Evolutionary conservation across 2,113 vertebrate species (phyloP).

Genomic region (Pseudorasbora parva): DNA sequence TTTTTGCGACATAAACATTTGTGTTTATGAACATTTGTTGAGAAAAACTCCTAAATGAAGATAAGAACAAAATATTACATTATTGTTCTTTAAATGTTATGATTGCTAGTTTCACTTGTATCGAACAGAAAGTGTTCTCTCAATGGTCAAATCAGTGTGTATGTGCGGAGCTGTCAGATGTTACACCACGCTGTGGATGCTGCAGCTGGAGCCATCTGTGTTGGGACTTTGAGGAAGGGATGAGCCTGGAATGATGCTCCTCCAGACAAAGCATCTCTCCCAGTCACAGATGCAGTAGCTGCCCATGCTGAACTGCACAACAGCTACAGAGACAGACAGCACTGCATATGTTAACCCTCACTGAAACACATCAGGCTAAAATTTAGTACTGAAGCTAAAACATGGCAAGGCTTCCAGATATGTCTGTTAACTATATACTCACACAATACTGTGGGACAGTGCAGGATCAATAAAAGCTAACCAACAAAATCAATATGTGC

Average conservation of each 20-base stretch:
- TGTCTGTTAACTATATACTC: conserved; percentile 6
- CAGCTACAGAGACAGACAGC: conserved; percentile 8
- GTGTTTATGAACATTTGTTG: neutral
- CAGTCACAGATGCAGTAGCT: conserved; percentile 69
- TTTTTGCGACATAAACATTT: too few relatives aligned
- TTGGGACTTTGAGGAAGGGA: conserved; percentile 66
- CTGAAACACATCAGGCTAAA: conserved; percentile 9
- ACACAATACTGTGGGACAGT: conserved; percentile 57
- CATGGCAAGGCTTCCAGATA: neutral
- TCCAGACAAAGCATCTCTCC: conserved; percentile 72
- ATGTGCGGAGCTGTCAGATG: conserved; percentile 73
- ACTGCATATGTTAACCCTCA: neutral
- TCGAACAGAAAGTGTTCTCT: neutral
- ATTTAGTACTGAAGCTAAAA: neutral
- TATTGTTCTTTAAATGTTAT: neutral
- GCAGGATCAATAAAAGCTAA: conserved; percentile 74
- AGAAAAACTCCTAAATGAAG: neutral
- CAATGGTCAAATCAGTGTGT: conserved; percentile 54
- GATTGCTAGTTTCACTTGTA: neutral
- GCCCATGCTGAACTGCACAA: conserved; percentile 69
- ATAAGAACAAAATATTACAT: neutral
- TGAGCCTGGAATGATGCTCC: conserved; percentile 73
- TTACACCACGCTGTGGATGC: conserved; percentile 73
- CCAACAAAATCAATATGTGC: conserved; percentile 73
- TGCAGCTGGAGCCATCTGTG: conserved; percentile 80